These are phyloP conservation scores for Lethenteron camtschaticum DNA, from an alignment of 2,113 vertebrate species.

Conservation along the genomic window DNA sequence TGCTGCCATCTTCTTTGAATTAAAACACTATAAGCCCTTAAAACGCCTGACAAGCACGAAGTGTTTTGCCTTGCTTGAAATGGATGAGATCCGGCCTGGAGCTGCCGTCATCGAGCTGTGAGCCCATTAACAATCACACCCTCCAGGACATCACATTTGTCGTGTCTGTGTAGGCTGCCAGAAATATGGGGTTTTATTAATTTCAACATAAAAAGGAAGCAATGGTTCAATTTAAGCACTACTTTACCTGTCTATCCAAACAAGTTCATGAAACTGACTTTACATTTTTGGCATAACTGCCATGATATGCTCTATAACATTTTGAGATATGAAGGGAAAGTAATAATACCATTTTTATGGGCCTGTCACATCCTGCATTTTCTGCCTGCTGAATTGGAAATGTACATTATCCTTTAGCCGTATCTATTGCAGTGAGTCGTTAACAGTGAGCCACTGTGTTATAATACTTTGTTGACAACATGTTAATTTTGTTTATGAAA, in stretches of 20 bases:
- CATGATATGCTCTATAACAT: too few relatives aligned
- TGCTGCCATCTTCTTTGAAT: slow-evolving; percentile 96
- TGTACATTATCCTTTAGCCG: too few relatives aligned
- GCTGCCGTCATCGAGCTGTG: slow-evolving; percentile 84
- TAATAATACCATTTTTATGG: slow-evolving; percentile 11
- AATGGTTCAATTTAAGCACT: too few relatives aligned
- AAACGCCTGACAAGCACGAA: slow-evolving; percentile 95
- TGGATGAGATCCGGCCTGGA: slow-evolving; percentile 88
- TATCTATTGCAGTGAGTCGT: not conserved
- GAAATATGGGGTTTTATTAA: too few relatives aligned
- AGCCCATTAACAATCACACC: slow-evolving; percentile 20
- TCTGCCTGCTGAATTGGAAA: too few relatives aligned
- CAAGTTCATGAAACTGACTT: too few relatives aligned
- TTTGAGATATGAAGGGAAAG: too few relatives aligned
- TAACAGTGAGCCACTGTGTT: not conserved
- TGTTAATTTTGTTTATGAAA: slow-evolving; percentile 18
- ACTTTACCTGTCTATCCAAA: too few relatives aligned
- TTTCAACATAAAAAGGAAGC: too few relatives aligned
- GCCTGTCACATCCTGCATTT: not conserved
- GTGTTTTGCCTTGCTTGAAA: slow-evolving; percentile 96
- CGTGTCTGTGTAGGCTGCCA: not conserved
- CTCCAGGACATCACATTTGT: not conserved
- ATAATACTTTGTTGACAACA: not conserved
- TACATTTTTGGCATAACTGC: too few relatives aligned
- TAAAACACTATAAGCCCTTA: slow-evolving; percentile 99